Base-by-base conservation (phyloP, 2,797 vertebrate genomes). In the Bovichtus diacanthus region DNA sequence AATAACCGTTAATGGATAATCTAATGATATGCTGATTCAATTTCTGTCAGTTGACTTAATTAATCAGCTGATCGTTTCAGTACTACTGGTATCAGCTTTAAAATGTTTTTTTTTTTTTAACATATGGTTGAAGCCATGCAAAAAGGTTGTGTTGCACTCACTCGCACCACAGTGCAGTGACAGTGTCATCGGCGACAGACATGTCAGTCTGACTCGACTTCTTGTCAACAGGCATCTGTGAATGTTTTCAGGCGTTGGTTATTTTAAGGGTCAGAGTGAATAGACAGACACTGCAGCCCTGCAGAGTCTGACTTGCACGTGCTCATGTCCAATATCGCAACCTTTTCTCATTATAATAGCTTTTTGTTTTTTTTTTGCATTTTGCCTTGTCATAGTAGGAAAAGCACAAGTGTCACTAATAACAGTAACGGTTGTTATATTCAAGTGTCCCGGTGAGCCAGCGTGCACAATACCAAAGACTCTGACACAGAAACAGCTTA, bases 201-300 rank as follows among this genome's bases (percentile, higher is more conserved):
- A 18, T 68, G 74, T 81, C 47, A 46, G 46, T 59, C 63, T 71
- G 78, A 84, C 72, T 82, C 25, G 27, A 44, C 75, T 59, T 47
- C 62, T 78, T 71, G 82, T 84, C 81, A 83, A 36, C 76, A 34
- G 71, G 61, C 63, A 83, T 81, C 75, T 77, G 80, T 84, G 81
- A 81, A 87, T 84, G 85, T 91, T 76, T 88, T 71, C 60, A 78
- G 90, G 87, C 81, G 90, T 91, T 91, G 72, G 72, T 89, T 92
- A 90, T 92, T 94, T 90, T 90, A 72, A 82, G 80, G 86, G 68
- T 19, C 70, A 64, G 58, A 53, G 65, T 72, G 49, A 38, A 53
- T 38, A 80, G 70, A 47, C 71, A 64, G 78, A 63, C 62, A 64
- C 43, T 53, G 29, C 56, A 80, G 76, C 54, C 76, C 73, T 83